Base-by-base conservation (phyloP, 2,797 vertebrate species). In the Argya squamiceps region DNA sequence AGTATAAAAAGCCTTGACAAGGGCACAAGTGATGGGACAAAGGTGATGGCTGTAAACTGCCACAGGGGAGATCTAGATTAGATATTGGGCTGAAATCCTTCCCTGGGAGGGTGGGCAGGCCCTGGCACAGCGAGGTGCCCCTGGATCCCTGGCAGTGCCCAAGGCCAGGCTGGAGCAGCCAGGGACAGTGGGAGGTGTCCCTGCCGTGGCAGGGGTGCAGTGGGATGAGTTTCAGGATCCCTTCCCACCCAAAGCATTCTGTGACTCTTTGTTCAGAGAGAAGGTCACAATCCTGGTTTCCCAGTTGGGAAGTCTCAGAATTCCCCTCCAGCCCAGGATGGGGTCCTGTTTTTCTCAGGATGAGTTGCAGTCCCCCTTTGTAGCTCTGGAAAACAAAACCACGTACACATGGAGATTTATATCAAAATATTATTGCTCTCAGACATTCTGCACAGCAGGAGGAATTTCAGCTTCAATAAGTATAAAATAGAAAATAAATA, bases 391-490 rank as follows among this genome's bases (percentile, higher is more conserved):
- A 68, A 76, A 59, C 21, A 36, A 59, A 60, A 32, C 5, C 49
- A 65, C 0, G 0, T 16, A 68, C 55, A 80, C 60, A 20, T 2
- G 10, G 47, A 82, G 22, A 62, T 96, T 46, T 18, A 2, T 92
- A 84, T 56, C 9, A 80, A 89, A 92, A 91, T 88, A 56, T 87
- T 83, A 78, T 62, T 92, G 58, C 58, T 93, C 47, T 76, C 69
- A 53, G 71, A n/a, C 52, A 18, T 34, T 60, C 88, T 73, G 58
- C 92, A 88, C 73, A 88, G 70, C 86, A 91, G 81, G 22, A 23
- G 4, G 20, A 85, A 36, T 60, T 76, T 64, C 77, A 70, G 32
- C 37, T 14, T 44, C 43, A 64, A 8, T 37, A 56, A 46, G 10
- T n/a, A 44, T 30, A 80, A 86, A 84, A 43, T 17, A 20, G 26